phyloP scores from a whole-genome alignment of 2,888 invertebrate genomes.

The Polydrusus cervinus region DNA sequence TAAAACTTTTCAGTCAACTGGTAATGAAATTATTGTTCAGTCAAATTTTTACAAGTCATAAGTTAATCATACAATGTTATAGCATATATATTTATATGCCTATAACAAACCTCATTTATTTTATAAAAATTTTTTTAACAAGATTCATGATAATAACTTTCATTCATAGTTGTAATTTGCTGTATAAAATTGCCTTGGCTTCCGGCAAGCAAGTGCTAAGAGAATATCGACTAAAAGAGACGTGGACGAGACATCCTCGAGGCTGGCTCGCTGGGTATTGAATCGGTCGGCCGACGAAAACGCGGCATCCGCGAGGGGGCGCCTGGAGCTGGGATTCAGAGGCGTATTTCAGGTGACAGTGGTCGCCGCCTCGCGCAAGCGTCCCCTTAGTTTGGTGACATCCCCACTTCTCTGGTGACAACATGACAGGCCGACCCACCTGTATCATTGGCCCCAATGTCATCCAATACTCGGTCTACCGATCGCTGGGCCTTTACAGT shows the following conservation, averaged over 20 bases:
- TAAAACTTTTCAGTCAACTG: too few relatives aligned
- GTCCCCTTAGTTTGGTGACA: slow-evolving; percentile 66
- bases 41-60: too few relatives aligned
- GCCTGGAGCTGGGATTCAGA: slow-evolving; percentile 67
- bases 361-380: slow-evolving; percentile 69
- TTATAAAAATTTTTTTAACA: too few relatives aligned
- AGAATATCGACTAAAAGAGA: slow-evolving; percentile 18
- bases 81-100: neutral
- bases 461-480: slow-evolving; percentile 66
- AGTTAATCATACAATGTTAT: neutral
- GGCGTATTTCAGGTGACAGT: slow-evolving; percentile 70
- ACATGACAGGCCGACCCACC: slow-evolving; percentile 70
- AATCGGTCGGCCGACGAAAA: slow-evolving; percentile 33
- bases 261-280: slow-evolving; percentile 43
- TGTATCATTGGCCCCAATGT: slow-evolving; percentile 69
- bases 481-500: slow-evolving; percentile 45
- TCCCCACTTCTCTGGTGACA: slow-evolving; percentile 69
- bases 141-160: too few relatives aligned
- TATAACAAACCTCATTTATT: neutral
- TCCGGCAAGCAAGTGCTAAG: neutral
- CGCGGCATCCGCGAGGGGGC: slow-evolving; percentile 64
- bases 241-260: slow-evolving; percentile 38
- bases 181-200: neutral
- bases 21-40: too few relatives aligned
- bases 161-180: too few relatives aligned